phyloP scores from a whole-genome alignment of 2,888 invertebrate genomes.

The Gnatocerus cornutus region DNA sequence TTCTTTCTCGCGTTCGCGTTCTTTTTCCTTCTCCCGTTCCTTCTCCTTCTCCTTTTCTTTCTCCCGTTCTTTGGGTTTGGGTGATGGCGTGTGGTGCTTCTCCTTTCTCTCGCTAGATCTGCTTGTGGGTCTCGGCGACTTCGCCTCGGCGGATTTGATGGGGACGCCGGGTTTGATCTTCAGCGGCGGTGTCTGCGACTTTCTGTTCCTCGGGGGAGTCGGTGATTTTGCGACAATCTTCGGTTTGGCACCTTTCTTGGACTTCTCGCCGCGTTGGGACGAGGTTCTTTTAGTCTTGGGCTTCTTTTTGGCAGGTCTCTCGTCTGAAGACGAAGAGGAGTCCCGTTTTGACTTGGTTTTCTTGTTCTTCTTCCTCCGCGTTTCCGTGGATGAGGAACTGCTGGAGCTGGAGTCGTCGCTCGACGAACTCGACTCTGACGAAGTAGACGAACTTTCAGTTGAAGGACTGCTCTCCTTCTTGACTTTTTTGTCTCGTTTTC shows the following conservation, averaged over 20 bases:
- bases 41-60: conserved; percentile 66
- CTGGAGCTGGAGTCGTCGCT: conserved; percentile 79
- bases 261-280: conserved; percentile 70
- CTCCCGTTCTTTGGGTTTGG: conserved; percentile 64
- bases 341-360: conserved; percentile 66
- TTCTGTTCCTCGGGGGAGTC: conserved; percentile 63
- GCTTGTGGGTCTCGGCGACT: conserved; percentile 66
- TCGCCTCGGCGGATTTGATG: conserved; percentile 61
- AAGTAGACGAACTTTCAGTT: conserved; percentile 77
- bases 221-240: conserved; percentile 64
- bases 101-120: conserved; percentile 65
- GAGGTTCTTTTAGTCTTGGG: conserved; percentile 71
- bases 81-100: conserved; percentile 69
- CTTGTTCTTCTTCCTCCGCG: conserved; percentile 66
- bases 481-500: conserved; percentile 79
- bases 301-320: conserved; percentile 74
- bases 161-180: conserved; percentile 63
- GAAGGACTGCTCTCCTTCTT: conserved; percentile 82
- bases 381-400: conserved; percentile 70
- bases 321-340: conserved; percentile 74
- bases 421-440: conserved; percentile 78
- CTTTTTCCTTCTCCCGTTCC: conserved; percentile 66
- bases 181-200: conserved; percentile 69
- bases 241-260: conserved; percentile 60
- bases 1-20: conserved; percentile 68